Base-by-base conservation (phyloP, 2,888 invertebrate genomes). In the Nasonia oneida region DNA sequence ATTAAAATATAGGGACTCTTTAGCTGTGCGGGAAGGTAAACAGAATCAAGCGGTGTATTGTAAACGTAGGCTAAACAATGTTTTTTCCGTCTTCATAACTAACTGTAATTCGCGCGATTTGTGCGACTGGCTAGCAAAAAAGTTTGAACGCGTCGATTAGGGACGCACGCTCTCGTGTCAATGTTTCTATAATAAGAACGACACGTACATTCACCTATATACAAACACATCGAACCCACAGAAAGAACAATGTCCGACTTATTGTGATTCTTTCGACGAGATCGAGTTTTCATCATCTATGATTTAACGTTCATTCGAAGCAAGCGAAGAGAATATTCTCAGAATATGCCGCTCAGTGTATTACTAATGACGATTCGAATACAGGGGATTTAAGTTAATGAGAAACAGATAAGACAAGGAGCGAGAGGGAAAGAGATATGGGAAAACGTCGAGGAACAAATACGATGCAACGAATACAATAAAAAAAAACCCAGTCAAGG, bases 381-480 rank as follows among this genome's bases (percentile, higher is more conserved):
- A 47, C 39, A 47, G 4, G 23, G 33, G 23, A 75, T 33, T 10
- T 29, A 75, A 53, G 2, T 33, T 14, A 73, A 8, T 15, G n/a
- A 29, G 15, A 23, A 50, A 50, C n/a, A 23, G 12, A 74, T 5
- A 23, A 4, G 18, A 73, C 18, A 73, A 39, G 57, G 37, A 57
- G 57, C 37, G 57, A 47, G 8, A 23, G 18, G 6, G 47, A 64
- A 4, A 78, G 29, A 29, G 14, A 18, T 8, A 6, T 39, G 37
- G 47, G 42, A 82, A 47, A 84, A 84, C 78, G 67, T 70, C 67
- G 80, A 74, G 80, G 75, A 84, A 84, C 80, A 84, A 84, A 37
- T 85, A 77, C 14, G 73, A 85, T 85, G 81, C 85, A 85, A 85
- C 81, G 85, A 85, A 85, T 85, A 85, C 81, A 85, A 85, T 85